These are phyloP conservation scores for Mormyrus hasselquistii DNA, from an alignment of 2,797 vertebrate species.

Conservation along the genomic window DNA sequence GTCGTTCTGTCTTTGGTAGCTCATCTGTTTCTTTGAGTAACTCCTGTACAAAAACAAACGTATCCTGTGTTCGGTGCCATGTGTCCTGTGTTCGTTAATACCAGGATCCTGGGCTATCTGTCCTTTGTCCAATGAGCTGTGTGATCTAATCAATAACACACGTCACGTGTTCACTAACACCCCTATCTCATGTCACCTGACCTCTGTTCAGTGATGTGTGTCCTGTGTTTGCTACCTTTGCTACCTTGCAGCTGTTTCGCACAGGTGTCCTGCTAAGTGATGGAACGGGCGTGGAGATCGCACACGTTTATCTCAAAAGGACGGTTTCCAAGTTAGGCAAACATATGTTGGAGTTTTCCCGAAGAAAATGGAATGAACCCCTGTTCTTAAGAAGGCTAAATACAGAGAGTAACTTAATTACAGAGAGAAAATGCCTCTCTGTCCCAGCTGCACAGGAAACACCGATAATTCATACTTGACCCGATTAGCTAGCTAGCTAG, in stretches of 20 bases:
- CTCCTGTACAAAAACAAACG: neutral
- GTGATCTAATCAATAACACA: neutral
- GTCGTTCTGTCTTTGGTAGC: neutral
- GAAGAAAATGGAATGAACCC: neutral
- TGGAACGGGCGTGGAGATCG: neutral
- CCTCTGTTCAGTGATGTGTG: neutral
- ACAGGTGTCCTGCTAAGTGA: neutral
- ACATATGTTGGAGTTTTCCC: neutral
- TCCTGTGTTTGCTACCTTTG: neutral
- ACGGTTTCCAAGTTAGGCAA: neutral
- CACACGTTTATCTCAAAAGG: neutral
- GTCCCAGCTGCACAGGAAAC: neutral
- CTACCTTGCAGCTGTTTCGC: neutral
- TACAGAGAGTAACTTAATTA: neutral
- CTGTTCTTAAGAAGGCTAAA: slow-evolving; percentile 5
- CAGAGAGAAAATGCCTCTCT: neutral
- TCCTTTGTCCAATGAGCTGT: neutral
- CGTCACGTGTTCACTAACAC: neutral
- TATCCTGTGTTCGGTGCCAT: neutral
- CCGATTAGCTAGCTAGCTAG: neutral
- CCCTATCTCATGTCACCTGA: neutral
- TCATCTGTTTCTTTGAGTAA: neutral
- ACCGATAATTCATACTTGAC: neutral
- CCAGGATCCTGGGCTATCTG: neutral
- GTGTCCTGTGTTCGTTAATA: neutral